Base-by-base conservation (phyloP, 2,113 vertebrate genomes). In the Nycticryphes semicollaris region DNA sequence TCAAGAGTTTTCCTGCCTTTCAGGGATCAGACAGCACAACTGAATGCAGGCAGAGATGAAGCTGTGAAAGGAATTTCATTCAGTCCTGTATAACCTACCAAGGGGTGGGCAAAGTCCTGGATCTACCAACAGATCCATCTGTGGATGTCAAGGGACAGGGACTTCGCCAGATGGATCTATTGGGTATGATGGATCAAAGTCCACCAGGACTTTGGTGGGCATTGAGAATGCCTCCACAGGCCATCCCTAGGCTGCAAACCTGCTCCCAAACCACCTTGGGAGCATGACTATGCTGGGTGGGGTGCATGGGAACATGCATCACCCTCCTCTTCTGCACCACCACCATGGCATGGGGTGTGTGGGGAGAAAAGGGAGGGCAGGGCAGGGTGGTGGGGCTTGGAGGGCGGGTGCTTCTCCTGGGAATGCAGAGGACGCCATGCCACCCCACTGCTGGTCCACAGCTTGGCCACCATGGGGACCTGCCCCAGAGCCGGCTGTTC, bases 291-390 rank as follows among this genome's bases (percentile, higher is more conserved):
- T 11, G 10, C 24, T 4, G 35, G 53, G 35, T 12, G 31, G 30
- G 30, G 37, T 28, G 67, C 28, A 9, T 0, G 2, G 45, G 48
- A 37, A 69, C 43, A 19, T 0, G 0, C 0, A 1, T 7, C 60
- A 31, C 83, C 45, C 16, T 66, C 62, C 10, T 31, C 59, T 54
- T 22, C 68, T 31, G 62, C 62, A 18, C 15, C 12, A 5, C 6
- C 67, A 7, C 12, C n/a, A 4, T 0, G 4, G 47, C 28, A 9
- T 2, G 30, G 37, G 67, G 15, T 0, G 7, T 8, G 18, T 1
- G 5, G 9, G 39, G 45, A 47, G 33, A 37, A 53, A 15, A 15
- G 5, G 8, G 27, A 51, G 43, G 57, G 23, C 30, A n/a, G 31
- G 14, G 15, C 7, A 13, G 45, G 73, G 30, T 1, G 21, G 16